Evolutionary conservation across 1,140 invertebrate species (phyloP).

Genomic region (Caerostris extrusa): DNA sequence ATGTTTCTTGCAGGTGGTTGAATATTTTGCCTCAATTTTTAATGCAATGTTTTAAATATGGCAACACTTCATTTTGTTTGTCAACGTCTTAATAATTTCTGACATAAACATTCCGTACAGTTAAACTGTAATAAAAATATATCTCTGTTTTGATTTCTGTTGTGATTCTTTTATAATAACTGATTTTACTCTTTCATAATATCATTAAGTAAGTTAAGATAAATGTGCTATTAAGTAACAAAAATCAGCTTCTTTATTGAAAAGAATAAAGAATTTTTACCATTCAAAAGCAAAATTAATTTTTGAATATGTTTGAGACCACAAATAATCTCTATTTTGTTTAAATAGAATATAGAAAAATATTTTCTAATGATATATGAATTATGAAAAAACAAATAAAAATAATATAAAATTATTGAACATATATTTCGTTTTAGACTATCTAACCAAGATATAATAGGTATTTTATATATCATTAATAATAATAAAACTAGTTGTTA

Average conservation of each 20-base stretch:
- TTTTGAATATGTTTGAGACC: conserved; percentile 8
- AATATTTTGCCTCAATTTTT: background rate
- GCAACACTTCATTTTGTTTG: background rate
- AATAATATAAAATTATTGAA: too few relatives aligned
- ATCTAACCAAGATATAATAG: too few relatives aligned
- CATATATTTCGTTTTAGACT: too few relatives aligned
- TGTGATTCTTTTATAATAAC: conserved; percentile 12
- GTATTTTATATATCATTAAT: too few relatives aligned
- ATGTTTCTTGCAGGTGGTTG: too few relatives aligned
- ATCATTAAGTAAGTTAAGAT: conserved; percentile 3
- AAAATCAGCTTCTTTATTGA: background rate
- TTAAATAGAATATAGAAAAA: background rate
- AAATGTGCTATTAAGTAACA: background rate
- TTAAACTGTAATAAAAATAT: background rate
- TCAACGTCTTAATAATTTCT: background rate
- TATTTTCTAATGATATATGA: background rate
- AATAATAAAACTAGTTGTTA: too few relatives aligned
- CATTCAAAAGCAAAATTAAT: background rate
- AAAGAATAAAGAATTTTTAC: background rate
- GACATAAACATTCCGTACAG: background rate
- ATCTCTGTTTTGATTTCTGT: background rate
- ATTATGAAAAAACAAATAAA: too few relatives aligned
- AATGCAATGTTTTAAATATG: background rate
- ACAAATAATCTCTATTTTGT: background rate
- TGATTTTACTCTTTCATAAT: background rate